These are phyloP conservation scores for Drosophila kuntzei DNA, from an alignment of 2,888 invertebrate species.

Conservation along the genomic window DNA sequence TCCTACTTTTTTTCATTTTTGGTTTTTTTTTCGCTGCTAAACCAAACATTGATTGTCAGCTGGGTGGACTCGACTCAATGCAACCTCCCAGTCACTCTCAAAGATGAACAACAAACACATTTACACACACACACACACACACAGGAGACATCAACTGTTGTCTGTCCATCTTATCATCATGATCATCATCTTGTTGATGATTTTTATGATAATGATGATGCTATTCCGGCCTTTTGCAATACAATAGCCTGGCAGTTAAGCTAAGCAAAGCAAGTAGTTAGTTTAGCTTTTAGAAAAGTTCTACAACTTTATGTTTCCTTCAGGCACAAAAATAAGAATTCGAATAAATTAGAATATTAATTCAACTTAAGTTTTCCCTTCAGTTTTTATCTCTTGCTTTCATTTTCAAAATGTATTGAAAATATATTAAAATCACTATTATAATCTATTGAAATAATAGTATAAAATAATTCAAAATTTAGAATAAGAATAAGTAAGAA, in stretches of 20 bases:
- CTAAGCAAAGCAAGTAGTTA: constrained; percentile 27
- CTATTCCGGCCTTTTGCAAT: constrained; percentile 34
- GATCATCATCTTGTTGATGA: constrained; percentile 13
- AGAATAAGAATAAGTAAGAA: too few species aligned
- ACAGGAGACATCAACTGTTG: constrained; percentile 21
- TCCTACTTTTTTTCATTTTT: neutral
- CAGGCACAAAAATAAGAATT: neutral
- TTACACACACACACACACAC: neutral
- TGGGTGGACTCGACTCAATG: constrained; percentile 28
- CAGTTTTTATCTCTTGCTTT: neutral
- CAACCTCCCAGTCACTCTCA: constrained; percentile 25
- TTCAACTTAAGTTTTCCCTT: too few species aligned
- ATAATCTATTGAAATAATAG: too few species aligned
- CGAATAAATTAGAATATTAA: neutral
- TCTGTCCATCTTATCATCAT: constrained; percentile 17
- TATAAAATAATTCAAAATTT: too few species aligned
- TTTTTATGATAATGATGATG: constrained; percentile 19
- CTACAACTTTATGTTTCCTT: constrained; percentile 1
- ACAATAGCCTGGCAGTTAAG: constrained; percentile 44
- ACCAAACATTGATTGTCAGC: constrained; percentile 82
- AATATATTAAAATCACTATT: too few species aligned
- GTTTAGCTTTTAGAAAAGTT: constrained; percentile 6
- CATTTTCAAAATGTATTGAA: neutral
- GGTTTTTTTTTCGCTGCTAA: constrained; percentile 65
- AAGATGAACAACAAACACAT: constrained; percentile 12